Evolutionary conservation across 2,888 invertebrate genomes (phyloP), one percentile per base, ranked within the genome.

Genomic region (Epsilonema sp.): DNA sequence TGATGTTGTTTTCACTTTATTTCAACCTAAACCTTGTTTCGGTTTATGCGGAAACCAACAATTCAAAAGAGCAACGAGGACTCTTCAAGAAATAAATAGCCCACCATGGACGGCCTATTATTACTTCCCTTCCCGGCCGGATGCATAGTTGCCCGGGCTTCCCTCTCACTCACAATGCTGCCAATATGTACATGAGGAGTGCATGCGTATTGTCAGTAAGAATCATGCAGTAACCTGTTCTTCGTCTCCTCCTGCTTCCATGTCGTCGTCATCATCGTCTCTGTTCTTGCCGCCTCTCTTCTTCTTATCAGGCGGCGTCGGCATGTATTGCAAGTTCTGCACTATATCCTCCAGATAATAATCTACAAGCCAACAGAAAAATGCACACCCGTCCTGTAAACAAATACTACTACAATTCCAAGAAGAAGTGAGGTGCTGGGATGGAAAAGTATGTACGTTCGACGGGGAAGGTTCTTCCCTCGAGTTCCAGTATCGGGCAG

Each of bases 321-420:
- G 85, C 2, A 78, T 70, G 65, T 89, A 94, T 49, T 77, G 75
- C 0, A 87, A 78, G 70, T 86, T 71, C 66, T 87, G 79, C 23
- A 97, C 74, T 53, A 82, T 80, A 67, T 97, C 94, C 65, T 97
- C 94, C 45, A 94, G 67, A 70, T 84, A 94, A 65, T 82, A 86
- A 54, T 85, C 84, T 75, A 21, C 5, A 39, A 11, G 8, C 31
- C 31, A 31, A 8, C 13, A n/a, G 21, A 19, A n/a, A n/a, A n/a
- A n/a, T n/a, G n/a, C n/a, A 23, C 40, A 45, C 4, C 26, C 26
- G 21, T 22, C 20, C 8, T 16, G 4, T 26, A 4, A 26, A 5
- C 3, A 8, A 16, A 20, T 22, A 44, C 22, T 21, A 13, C 22
- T 8, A 22, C 25, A 40, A 26, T 21, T 24, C 19, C 13, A 2